A percentile compares a stretch with the other conserved stretches of the same genome.
Evolutionary conservation across 2,797 vertebrate genomes (phyloP).

Genomic region (Takifugu rubripes): DNA sequence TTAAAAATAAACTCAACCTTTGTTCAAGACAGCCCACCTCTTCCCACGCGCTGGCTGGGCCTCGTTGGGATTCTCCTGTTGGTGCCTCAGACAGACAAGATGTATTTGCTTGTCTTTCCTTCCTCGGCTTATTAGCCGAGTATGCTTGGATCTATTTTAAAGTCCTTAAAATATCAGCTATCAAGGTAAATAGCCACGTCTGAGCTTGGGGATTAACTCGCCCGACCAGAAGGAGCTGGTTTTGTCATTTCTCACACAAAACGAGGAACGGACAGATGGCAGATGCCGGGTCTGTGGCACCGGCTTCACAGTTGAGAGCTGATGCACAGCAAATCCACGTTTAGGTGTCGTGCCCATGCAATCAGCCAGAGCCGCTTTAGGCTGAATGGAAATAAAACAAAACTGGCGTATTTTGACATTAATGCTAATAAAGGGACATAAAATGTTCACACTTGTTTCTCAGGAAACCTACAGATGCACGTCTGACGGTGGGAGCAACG

Average conservation of each 20-base stretch:
- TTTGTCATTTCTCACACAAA: conserved; percentile 7
- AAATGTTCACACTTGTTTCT: too few relatives aligned
- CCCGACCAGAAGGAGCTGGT: neutral
- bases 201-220: conserved; percentile 49
- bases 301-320: neutral
- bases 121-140: conserved; percentile 6
- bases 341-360: too few relatives aligned
- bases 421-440: too few relatives aligned
- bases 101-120: conserved; percentile 20
- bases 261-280: neutral
- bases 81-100: neutral
- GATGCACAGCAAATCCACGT: too few relatives aligned
- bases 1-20: conserved; percentile 54
- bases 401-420: too few relatives aligned
- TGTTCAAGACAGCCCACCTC: conserved; percentile 51
- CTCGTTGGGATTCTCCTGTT: conserved; percentile 25
- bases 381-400: neutral
- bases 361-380: neutral
- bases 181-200: conserved; percentile 56
- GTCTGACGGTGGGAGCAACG: too few relatives aligned
- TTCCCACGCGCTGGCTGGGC: conserved; percentile 23
- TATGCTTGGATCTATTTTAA: too few relatives aligned
- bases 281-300: neutral
- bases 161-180: neutral
- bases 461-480: too few relatives aligned